Evolutionary conservation across 2,113 vertebrate genomes (phyloP).

Genomic region (Mus spicilegus): DNA sequence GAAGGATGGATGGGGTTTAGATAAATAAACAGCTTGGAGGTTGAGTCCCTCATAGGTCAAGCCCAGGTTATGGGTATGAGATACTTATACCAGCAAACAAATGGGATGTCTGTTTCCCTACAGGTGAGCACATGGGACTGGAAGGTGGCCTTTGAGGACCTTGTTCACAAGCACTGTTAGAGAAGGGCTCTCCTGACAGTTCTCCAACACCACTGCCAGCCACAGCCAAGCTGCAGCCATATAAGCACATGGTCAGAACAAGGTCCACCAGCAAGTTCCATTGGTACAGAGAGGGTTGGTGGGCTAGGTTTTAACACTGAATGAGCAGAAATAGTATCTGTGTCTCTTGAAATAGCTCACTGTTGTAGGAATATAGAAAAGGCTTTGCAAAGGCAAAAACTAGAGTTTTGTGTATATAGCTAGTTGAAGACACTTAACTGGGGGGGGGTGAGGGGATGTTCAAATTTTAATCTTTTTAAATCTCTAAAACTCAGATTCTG

Average conservation of each 20-base stretch:
- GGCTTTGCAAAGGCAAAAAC: not conserved
- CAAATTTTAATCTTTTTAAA: not conserved
- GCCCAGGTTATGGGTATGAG: no score
- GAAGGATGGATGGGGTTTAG: rapidly evolving
- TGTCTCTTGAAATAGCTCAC: not conserved
- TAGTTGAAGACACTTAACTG: not conserved
- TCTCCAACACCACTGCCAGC: rapidly evolving
- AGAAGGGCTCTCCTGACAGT: rapidly evolving
- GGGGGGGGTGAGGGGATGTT: rapidly evolving
- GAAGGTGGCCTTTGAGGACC: not conserved
- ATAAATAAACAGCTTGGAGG: rapidly evolving
- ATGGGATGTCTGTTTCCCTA: rapidly evolving
- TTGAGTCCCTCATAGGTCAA: not conserved
- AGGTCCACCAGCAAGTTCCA: rapidly evolving
- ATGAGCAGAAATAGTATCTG: no score
- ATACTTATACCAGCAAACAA: no score
- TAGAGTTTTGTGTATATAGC: not conserved
- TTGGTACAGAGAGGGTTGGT: rapidly evolving
- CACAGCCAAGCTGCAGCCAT: no score
- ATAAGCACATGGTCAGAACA: rapidly evolving
- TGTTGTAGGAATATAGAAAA: not conserved
- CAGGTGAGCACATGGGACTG: not conserved
- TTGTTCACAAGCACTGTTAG: rapidly evolving
- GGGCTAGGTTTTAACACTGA: rapidly evolving
- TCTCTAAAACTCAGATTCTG: not conserved